Evolutionary conservation across 1,140 invertebrate species (phyloP).

Genomic region (Eulimnadia texana): DNA sequence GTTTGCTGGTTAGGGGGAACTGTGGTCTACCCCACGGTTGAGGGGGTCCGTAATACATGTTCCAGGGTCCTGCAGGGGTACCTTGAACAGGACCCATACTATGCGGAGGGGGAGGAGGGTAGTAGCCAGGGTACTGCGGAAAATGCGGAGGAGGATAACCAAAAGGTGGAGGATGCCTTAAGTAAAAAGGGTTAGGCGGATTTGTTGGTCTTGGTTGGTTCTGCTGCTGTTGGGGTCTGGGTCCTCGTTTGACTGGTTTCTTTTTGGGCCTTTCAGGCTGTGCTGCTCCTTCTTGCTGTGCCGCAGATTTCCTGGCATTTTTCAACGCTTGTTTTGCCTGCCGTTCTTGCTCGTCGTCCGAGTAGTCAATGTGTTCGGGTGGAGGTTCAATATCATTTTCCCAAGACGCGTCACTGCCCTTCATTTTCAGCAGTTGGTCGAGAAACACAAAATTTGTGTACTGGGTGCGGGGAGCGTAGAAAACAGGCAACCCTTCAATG

Average conservation of each 20-base stretch:
- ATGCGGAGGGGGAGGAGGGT: neutral
- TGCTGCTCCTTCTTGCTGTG: neutral
- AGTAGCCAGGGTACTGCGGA: neutral
- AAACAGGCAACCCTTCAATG: conserved; percentile 49
- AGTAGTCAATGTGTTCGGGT: conserved; percentile 52
- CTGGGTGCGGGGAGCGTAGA: conserved; percentile 54
- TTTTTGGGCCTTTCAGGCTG: neutral
- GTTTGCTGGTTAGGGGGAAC: neutral
- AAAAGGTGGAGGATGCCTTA: neutral
- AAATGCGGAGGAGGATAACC: neutral
- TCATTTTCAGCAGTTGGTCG: conserved; percentile 46
- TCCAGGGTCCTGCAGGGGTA: neutral
- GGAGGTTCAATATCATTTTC: conserved; percentile 68
- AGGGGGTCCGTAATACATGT: neutral
- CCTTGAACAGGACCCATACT: neutral
- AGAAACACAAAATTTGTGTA: conserved; percentile 62
- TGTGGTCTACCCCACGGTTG: neutral
- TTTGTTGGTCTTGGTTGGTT: neutral
- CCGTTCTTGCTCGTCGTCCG: conserved; percentile 74
- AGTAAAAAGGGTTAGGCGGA: neutral
- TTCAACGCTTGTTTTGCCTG: conserved; percentile 24
- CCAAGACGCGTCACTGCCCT: conserved; percentile 70
- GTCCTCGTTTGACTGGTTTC: neutral
- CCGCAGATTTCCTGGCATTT: neutral
- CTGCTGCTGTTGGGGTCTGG: neutral